Conservation (phyloP, 1,140 invertebrate species). For the Bombus confusus region DNA sequence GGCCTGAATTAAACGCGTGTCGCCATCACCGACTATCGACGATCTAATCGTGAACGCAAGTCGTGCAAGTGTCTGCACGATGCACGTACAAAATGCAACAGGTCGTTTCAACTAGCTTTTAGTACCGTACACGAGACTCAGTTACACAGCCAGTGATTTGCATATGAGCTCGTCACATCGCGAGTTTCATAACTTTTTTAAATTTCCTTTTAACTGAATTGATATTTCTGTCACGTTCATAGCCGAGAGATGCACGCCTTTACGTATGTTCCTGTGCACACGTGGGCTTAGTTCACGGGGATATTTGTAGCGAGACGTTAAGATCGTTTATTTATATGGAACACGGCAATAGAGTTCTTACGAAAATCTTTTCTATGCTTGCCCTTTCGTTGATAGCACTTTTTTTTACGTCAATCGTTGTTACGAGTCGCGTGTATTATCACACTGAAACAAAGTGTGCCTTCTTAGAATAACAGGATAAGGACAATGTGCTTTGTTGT, state of each 20-base stretch:
- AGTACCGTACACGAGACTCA: conserved; percentile 9
- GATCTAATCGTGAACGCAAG: conserved; percentile 49
- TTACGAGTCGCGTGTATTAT: background rate
- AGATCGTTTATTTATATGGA: conserved; percentile 10
- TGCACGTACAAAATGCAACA: conserved; percentile 54
- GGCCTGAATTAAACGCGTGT: background rate
- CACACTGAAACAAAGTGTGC: background rate
- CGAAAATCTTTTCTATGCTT: background rate
- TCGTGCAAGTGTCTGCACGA: conserved; percentile 33
- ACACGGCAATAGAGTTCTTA: background rate
- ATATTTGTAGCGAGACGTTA: background rate
- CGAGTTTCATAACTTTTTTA: conserved; percentile 41
- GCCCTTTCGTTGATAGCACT: too few relatives aligned
- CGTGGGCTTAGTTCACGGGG: conserved; percentile 12
- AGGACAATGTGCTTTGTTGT: background rate
- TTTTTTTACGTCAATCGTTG: too few relatives aligned
- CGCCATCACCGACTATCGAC: conserved; percentile 44
- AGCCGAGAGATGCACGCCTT: background rate
- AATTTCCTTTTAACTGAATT: conserved; percentile 54
- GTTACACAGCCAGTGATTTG: conserved; percentile 40
- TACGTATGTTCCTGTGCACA: background rate
- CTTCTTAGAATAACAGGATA: background rate
- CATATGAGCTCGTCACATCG: conserved; percentile 37
- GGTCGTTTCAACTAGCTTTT: conserved; percentile 53
- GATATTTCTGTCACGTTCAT: conserved; percentile 36